Evolutionary conservation across 2,113 vertebrate genomes (phyloP).

Genomic region (Arenaria interpres): DNA sequence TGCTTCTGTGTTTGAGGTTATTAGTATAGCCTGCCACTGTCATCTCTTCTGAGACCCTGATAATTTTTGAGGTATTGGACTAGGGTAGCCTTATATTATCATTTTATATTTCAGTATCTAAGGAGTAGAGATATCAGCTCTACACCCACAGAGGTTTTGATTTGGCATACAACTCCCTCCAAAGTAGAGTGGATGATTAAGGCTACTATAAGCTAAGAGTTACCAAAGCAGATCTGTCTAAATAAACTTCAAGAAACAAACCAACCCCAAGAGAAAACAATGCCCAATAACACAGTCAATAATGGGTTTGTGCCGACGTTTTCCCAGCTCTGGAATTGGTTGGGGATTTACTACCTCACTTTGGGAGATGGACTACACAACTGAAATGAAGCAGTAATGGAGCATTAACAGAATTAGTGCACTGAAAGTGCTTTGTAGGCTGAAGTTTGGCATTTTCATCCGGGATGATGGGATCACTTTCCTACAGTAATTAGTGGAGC

Average conservation of each 20-base stretch:
- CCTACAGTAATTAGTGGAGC: conserved; percentile 40
- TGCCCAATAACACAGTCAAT: neutral
- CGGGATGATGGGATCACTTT: conserved; percentile 32
- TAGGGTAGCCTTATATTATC: neutral
- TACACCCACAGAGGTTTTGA: fast-evolving
- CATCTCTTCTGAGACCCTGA: neutral
- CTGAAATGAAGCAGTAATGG: conserved; percentile 24
- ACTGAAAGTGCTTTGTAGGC: conserved; percentile 6
- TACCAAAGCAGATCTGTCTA: neutral
- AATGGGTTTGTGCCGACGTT: neutral
- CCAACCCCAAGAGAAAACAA: neutral
- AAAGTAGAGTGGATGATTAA: neutral
- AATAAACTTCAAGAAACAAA: neutral
- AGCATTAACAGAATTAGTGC: conserved; percentile 57
- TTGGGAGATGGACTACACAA: neutral
- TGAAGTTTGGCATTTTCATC: conserved; percentile 19
- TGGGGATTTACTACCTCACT: neutral
- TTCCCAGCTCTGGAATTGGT: neutral
- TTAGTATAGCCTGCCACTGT: neutral
- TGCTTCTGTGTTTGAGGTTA: neutral
- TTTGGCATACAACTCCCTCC: neutral
- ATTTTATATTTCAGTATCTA: neutral
- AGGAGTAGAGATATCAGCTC: neutral
- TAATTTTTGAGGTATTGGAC: neutral
- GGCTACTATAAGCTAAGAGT: neutral